Evolutionary conservation across 1,140 invertebrate genomes (phyloP), one percentile per base, ranked within the genome.

Genomic region (Drosophila pseudoananassae): DNA sequence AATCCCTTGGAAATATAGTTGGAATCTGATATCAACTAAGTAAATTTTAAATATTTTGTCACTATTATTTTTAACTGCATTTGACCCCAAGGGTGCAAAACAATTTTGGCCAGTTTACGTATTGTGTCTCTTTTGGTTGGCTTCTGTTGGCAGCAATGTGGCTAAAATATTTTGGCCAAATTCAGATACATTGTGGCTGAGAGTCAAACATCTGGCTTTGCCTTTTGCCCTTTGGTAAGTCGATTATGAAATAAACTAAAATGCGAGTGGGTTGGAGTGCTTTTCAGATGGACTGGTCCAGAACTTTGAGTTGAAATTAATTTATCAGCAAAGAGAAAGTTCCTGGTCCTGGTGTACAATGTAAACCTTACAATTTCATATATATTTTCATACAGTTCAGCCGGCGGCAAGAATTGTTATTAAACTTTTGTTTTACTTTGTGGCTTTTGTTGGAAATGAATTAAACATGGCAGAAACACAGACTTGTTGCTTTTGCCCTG

Each of bases 221-320:
- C 43, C 72, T 56, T 59, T 49, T 76, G 43, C 49, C 49, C 72
- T 58, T 29, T 49, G 40, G 23, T 49, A 65, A 75, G 60, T 75
- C 53, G 60, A 75, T 75, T 53, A 66, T 58, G 53, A 57, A 66
- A 56, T 65, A 43, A 53, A 58, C 38, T n/a, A 50, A 36, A 53
- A 17, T 43, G 53, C 15, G 15, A 54, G 46, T 15, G 61, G 9
- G 9, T 29, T 61, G 40, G 40, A 49, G 46, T 45, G 50, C 17
- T 10, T 15, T 40, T 17, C 51, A 43, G 36, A 71, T 25, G 31
- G 27, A 43, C 56, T n/a, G 29, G 15, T n/a, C 14, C 38, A 53
- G 17, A 59, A 72, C 40, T 63, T 73, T 49, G 51, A 51, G 56
- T 25, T 73, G 45, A 72, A 72, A 72, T 43, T 63, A 73, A 73